Conservation (phyloP, 2,888 invertebrate species). For the Ichneumoninae sp. region DNA sequence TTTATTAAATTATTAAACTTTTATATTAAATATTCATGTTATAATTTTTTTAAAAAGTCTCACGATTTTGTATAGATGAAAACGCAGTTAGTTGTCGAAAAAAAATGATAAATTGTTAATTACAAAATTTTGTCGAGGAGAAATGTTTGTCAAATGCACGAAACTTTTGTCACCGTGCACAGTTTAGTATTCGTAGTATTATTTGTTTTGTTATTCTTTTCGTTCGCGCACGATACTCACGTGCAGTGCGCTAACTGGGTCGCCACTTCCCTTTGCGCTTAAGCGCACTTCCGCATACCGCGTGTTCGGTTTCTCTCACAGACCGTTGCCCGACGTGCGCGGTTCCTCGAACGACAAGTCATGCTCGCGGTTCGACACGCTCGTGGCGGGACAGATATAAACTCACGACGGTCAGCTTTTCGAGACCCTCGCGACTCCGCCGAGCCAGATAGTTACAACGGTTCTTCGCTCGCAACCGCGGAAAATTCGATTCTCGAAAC, state of each 20-base stretch:
- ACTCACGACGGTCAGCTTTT: slow-evolving; percentile 22
- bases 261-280: slow-evolving; percentile 74
- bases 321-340: slow-evolving; percentile 35
- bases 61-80: no score
- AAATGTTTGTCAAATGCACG: background rate
- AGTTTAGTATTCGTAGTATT: slow-evolving; percentile 9
- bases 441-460: background rate
- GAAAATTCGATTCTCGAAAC: background rate
- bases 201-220: slow-evolving; percentile 21
- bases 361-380: slow-evolving; percentile 22
- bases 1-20: no score
- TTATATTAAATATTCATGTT: no score
- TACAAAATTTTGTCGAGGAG: background rate
- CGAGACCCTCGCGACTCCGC: background rate
- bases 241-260: slow-evolving; percentile 70
- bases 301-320: slow-evolving; percentile 52
- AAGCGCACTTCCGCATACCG: slow-evolving; percentile 76
- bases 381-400: slow-evolving; percentile 34
- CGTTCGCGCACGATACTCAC: slow-evolving; percentile 36
- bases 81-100: no score
- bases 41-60: no score
- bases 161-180: background rate
- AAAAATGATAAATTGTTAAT: no score
- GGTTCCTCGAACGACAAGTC: slow-evolving; percentile 35
- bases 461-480: background rate